phyloP scores from a whole-genome alignment of 2,888 invertebrate species.

The Neoaliturus tenellus region DNA sequence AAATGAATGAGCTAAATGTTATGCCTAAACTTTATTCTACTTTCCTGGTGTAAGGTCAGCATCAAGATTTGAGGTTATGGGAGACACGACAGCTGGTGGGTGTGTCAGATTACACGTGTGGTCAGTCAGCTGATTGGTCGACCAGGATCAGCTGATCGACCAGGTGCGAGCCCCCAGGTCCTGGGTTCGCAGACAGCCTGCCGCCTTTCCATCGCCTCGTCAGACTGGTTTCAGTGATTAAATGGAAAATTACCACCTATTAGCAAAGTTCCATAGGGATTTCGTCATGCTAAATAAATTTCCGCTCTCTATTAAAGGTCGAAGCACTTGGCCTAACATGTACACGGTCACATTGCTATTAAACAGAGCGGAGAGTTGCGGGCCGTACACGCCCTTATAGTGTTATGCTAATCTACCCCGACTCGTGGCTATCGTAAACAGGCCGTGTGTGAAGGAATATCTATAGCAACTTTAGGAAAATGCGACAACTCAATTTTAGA shows the following conservation, averaged over 20 bases:
- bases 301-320: conserved; percentile 4
- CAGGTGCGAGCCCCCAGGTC: neutral
- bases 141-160: neutral
- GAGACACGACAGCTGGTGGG: neutral
- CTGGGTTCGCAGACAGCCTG: conserved; percentile 10
- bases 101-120: neutral
- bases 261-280: neutral
- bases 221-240: conserved; percentile 7
- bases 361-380: neutral
- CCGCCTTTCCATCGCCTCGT: neutral
- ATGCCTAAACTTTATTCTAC: too few species aligned
- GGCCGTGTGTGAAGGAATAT: too few species aligned
- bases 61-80: neutral
- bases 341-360: neutral
- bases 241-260: conserved; percentile 33
- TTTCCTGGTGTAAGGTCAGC: too few species aligned
- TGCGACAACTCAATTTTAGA: too few species aligned
- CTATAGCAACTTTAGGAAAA: too few species aligned
- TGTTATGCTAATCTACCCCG: conserved; percentile 26
- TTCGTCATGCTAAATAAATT: conserved; percentile 31
- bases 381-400: neutral
- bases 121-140: neutral
- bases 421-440: too few species aligned
- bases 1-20: too few species aligned
- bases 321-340: neutral